Conservation (phyloP, 1,140 invertebrate genomes). For the Belonocnema kinseyi region DNA sequence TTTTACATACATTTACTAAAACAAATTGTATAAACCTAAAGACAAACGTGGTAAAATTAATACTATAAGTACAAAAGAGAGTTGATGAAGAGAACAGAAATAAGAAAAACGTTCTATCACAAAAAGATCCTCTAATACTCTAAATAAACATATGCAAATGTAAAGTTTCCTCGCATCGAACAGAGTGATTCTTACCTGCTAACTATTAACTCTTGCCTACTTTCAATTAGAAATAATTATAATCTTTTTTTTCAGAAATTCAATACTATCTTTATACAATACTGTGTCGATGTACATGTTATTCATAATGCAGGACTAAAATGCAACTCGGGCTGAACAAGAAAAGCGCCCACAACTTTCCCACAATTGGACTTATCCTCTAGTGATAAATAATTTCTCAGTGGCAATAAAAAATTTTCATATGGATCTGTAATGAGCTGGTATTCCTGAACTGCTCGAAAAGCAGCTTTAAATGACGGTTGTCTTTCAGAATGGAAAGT, state of each 20-base stretch:
- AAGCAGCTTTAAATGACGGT: constrained; percentile 88
- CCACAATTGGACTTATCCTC: constrained; percentile 75
- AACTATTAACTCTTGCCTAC: too few relatives aligned
- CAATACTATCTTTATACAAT: too few relatives aligned
- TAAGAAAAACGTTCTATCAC: neutral
- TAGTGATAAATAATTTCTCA: constrained; percentile 70
- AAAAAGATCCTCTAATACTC: too few relatives aligned
- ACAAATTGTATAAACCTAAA: constrained; percentile 9
- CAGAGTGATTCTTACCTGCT: too few relatives aligned
- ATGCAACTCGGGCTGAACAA: constrained; percentile 67
- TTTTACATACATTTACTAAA: neutral
- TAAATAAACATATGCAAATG: too few relatives aligned
- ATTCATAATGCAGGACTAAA: constrained; percentile 43
- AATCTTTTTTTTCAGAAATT: neutral
- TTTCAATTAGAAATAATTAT: neutral
- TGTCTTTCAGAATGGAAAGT: constrained; percentile 92
- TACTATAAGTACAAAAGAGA: constrained; percentile 12
- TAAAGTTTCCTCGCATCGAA: too few relatives aligned
- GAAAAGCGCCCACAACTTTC: constrained; percentile 72
- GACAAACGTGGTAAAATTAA: constrained; percentile 14
- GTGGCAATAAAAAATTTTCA: constrained; percentile 73
- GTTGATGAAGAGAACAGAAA: neutral
- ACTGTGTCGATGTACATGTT: neutral
- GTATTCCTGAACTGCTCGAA: constrained; percentile 82
- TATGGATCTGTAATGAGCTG: constrained; percentile 73